phyloP scores from a whole-genome alignment of 2,888 invertebrate species.

The Mimas tiliae region DNA sequence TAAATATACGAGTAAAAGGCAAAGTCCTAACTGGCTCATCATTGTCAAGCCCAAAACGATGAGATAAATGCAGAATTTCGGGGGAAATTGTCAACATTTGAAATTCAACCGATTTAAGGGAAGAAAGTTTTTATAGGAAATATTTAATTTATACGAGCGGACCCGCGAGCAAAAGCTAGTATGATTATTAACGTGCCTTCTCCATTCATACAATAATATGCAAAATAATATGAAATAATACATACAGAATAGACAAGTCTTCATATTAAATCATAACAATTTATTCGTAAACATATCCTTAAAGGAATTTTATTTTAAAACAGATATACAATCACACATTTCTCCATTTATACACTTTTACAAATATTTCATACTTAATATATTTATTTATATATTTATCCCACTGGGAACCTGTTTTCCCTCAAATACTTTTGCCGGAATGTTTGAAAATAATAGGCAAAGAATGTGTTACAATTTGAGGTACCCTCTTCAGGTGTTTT shows the following conservation, averaged over 20 bases:
- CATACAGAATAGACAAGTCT: constrained; percentile 6
- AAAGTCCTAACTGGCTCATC: no score
- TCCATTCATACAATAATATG: background rate
- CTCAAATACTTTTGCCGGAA: constrained; percentile 19
- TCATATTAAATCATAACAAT: constrained; percentile 24
- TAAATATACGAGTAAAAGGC: no score
- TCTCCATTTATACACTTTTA: constrained; percentile 17
- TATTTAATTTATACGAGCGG: no score
- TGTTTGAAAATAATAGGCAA: constrained; percentile 10
- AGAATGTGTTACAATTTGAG: background rate
- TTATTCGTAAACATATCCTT: constrained; percentile 22
- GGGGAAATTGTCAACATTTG: no score
- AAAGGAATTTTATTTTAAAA: constrained; percentile 19
- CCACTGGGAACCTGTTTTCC: background rate
- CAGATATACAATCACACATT: constrained; percentile 26
- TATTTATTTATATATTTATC: background rate
- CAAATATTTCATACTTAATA: constrained; percentile 14
- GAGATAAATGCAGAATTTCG: no score
- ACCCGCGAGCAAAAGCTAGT: no score
- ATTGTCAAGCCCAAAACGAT: no score
- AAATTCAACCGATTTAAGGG: no score
- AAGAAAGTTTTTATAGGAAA: no score
- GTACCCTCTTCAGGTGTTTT: background rate
- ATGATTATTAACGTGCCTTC: background rate
- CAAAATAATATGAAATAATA: constrained; percentile 3